Percentiles rank a stretch among this genome's conserved stretches.
These are phyloP conservation scores for Lycaon pictus DNA, from an alignment of 2,113 vertebrate species.

Conservation along the genomic window DNA sequence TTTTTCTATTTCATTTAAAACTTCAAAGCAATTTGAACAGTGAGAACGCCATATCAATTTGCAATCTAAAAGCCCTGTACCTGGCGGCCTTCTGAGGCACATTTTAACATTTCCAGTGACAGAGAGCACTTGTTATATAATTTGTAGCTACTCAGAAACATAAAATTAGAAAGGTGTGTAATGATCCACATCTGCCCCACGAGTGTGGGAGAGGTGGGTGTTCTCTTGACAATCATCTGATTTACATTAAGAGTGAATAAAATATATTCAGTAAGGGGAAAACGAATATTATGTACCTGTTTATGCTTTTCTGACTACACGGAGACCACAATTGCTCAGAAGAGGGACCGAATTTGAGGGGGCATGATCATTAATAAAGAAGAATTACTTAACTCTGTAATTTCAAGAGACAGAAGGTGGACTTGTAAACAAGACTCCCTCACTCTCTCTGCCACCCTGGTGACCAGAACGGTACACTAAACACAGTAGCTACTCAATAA, in stretches of 20 bases:
- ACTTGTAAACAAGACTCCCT: accelerated
- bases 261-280: background rate
- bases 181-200: background rate
- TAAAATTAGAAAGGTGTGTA: background rate
- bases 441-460: background rate
- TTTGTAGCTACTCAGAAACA: background rate
- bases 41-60: background rate
- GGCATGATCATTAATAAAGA: background rate
- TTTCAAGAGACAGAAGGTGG: background rate
- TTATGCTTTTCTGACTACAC: background rate
- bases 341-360: background rate
- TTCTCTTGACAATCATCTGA: background rate
- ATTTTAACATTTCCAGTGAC: background rate
- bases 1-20: slow-evolving; percentile 50
- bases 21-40: background rate
- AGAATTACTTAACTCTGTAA: background rate
- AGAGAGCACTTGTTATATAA: background rate
- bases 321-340: background rate
- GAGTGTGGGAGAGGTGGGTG: background rate
- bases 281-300: background rate
- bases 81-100: background rate
- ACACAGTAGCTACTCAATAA: background rate
- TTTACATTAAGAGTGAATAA: slow-evolving; percentile 14
- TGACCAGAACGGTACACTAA: background rate
- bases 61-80: background rate